Evolutionary conservation across 2,113 vertebrate species (phyloP).

Genomic region (Cardinalis cardinalis): DNA sequence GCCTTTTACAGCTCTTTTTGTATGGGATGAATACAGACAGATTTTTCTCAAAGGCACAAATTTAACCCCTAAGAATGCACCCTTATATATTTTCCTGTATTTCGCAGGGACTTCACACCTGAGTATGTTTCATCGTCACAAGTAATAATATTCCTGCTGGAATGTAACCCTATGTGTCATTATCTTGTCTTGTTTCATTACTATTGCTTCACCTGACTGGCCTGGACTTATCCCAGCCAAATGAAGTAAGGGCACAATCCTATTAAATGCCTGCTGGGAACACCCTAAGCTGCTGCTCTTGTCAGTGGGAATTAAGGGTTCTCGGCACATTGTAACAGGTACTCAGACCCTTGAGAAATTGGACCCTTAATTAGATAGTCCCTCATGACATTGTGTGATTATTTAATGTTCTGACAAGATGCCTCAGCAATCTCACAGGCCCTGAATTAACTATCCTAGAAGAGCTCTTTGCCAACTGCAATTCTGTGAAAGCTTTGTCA

Average conservation of each 20-base stretch:
- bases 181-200: slow-evolving; percentile 47
- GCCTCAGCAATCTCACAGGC: neutral
- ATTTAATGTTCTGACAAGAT: slow-evolving; percentile 41
- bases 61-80: neutral
- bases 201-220: neutral
- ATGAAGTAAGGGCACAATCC: slow-evolving; percentile 17
- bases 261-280: slow-evolving; percentile 23
- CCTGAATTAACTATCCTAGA: slow-evolving; percentile 13
- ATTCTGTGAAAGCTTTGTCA: slow-evolving; percentile 29
- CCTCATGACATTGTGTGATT: slow-evolving; percentile 14
- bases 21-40: neutral
- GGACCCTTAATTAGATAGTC: slow-evolving; percentile 35
- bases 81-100: neutral
- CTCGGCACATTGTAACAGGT: neutral
- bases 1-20: neutral
- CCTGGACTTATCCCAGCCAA: neutral
- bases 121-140: neutral
- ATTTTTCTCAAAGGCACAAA: neutral
- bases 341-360: slow-evolving; percentile 22
- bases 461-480: slow-evolving; percentile 12
- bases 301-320: slow-evolving; percentile 20
- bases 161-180: slow-evolving; percentile 3
- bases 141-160: neutral
- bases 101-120: neutral
- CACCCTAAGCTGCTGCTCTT: neutral